Evolutionary conservation across 2,113 vertebrate genomes (phyloP).

Genomic region (Carollia perspicillata): DNA sequence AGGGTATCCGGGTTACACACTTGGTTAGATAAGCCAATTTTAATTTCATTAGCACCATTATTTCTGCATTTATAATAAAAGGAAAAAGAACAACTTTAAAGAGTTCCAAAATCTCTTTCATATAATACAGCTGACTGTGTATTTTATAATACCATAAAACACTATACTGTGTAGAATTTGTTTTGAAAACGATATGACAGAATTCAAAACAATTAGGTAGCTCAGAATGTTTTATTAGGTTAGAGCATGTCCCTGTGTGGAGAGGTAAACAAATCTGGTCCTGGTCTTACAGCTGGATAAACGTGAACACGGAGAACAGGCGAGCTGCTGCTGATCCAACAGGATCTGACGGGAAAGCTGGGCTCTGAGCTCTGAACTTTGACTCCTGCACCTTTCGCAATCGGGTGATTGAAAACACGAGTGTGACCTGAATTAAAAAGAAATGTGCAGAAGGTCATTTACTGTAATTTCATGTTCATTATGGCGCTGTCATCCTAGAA

Average conservation of each 20-base stretch:
- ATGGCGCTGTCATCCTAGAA: not conserved
- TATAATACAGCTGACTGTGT: not conserved
- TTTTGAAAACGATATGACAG: not conserved
- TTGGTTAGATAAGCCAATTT: slow-evolving; percentile 53
- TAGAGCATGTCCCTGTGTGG: not conserved
- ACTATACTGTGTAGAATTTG: not conserved
- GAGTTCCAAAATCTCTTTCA: not conserved
- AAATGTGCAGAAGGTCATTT: not conserved
- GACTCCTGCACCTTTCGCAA: not conserved
- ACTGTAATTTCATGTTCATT: slow-evolving; percentile 41
- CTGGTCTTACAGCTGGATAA: not conserved
- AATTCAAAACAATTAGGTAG: not conserved
- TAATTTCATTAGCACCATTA: slow-evolving; percentile 4
- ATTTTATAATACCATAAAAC: not conserved
- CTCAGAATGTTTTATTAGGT: not conserved
- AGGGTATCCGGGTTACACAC: slow-evolving; percentile 50
- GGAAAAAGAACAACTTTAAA: not conserved
- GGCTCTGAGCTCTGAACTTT: not conserved
- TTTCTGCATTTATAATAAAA: not conserved
- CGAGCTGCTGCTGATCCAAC: not conserved
- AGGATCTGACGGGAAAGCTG: not conserved
- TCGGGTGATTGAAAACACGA: not conserved
- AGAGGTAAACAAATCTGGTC: not conserved
- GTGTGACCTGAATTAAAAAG: slow-evolving; percentile 55
- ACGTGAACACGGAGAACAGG: not conserved